A percentile compares a stretch with the other conserved stretches of the same genome.
Evolutionary conservation across 2,888 invertebrate species (phyloP).

Genomic region (Hirtodrosophila confusa): DNA sequence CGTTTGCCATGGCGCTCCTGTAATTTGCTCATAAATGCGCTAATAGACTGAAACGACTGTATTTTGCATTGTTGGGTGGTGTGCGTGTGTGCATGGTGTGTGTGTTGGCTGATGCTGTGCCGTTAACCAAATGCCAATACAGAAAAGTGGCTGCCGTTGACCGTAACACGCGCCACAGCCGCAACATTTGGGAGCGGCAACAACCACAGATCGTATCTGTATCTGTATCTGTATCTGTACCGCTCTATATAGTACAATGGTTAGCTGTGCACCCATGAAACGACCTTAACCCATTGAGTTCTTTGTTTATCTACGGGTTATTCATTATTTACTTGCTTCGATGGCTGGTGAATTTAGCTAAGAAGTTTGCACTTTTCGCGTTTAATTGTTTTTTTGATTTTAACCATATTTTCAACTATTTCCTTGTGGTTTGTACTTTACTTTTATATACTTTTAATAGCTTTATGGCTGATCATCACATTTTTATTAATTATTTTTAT

Average conservation of each 20-base stretch:
- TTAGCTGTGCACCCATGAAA: neutral
- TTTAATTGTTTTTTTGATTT: no score
- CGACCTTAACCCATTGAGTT: constrained; percentile 39
- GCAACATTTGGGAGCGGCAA: constrained; percentile 30
- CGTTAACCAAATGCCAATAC: constrained; percentile 37
- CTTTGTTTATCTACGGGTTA: constrained; percentile 2
- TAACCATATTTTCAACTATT: no score
- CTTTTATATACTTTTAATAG: no score
- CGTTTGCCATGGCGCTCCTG: constrained; percentile 67
- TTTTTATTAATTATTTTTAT: no score
- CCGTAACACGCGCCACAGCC: constrained; percentile 54
- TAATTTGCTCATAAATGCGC: constrained; percentile 76
- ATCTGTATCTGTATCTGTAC: constrained; percentile 11
- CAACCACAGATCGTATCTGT: constrained; percentile 4
- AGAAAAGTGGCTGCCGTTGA: constrained; percentile 34
- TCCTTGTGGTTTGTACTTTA: no score
- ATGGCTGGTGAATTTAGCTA: no score
- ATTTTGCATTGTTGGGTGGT: constrained; percentile 8
- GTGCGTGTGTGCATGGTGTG: constrained; percentile 15
- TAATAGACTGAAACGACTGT: constrained; percentile 62
- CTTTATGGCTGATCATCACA: no score
- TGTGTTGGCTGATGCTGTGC: constrained; percentile 13
- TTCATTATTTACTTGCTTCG: no score
- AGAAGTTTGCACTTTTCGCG: no score
- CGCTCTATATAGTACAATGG: neutral